Evolutionary conservation across 2,888 invertebrate species (phyloP).

Genomic region (Thymelicus acteon): DNA sequence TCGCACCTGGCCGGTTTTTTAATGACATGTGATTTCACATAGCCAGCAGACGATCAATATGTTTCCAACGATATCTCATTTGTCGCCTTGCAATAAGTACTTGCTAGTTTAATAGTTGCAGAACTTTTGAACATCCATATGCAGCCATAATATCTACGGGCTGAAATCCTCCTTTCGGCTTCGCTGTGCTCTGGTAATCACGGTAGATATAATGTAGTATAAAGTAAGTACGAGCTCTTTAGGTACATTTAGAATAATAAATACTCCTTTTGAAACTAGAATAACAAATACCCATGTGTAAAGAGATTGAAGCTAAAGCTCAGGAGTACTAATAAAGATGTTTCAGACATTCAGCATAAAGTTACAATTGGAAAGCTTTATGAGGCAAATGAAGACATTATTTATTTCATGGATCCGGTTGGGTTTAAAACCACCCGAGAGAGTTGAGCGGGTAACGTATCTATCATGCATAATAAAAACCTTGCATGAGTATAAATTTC

Average conservation of each 20-base stretch:
- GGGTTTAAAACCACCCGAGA: conserved; percentile 36
- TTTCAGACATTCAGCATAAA: conserved; percentile 16
- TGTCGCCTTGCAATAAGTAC: no score
- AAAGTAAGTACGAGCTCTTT: no score
- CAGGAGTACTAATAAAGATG: background rate
- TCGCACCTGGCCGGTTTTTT: no score
- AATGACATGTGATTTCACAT: no score
- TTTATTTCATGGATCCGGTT: conserved; percentile 37
- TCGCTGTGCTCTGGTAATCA: no score
- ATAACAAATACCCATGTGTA: background rate
- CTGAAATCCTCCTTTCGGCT: no score
- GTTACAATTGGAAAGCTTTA: conserved; percentile 18
- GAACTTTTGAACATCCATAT: no score
- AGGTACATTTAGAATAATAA: background rate
- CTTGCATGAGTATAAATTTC: conserved; percentile 28
- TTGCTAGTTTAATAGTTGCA: no score
- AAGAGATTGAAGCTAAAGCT: background rate
- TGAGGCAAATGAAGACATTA: conserved; percentile 32
- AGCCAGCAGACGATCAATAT: no score
- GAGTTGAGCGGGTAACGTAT: conserved; percentile 30
- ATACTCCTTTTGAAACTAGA: background rate
- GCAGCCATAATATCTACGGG: no score
- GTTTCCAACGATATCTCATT: no score
- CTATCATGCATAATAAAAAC: conserved; percentile 35
- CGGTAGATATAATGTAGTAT: no score